A percentile compares a stretch with the other conserved stretches of the same genome.
Evolutionary conservation across 2,113 vertebrate genomes (phyloP).

Genomic region (Acinonyx jubatus): DNA sequence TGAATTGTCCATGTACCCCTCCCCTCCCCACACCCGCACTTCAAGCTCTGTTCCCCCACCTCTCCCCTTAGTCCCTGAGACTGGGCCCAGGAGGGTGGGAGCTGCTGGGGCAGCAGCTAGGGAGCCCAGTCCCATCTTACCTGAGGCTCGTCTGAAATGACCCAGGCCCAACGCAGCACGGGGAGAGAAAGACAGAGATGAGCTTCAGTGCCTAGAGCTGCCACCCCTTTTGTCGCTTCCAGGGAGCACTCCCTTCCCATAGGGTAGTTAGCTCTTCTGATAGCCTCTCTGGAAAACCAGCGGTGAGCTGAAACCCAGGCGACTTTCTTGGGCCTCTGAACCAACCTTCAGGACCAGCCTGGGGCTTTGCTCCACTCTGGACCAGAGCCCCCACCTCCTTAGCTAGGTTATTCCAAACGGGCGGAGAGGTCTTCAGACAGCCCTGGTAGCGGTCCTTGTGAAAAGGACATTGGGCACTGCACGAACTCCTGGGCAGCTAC

Average conservation of each 20-base stretch:
- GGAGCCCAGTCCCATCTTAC: conserved; percentile 78
- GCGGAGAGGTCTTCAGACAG: background rate
- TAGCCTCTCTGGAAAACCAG: background rate
- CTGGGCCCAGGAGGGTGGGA: background rate
- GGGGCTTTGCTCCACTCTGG: background rate
- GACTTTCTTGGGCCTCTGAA: background rate
- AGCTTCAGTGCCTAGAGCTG: conserved; percentile 65
- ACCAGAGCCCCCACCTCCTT: background rate
- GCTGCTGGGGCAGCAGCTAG: background rate
- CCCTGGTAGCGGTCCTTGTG: too few relatives aligned
- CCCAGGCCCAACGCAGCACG: conserved; percentile 81
- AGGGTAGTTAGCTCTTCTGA: background rate
- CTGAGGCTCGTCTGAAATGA: conserved; percentile 87
- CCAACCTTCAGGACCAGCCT: background rate
- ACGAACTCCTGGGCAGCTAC: background rate
- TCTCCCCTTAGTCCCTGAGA: background rate
- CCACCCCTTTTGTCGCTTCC: background rate
- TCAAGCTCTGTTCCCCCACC: background rate
- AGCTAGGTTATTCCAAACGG: background rate
- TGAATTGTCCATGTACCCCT: background rate
- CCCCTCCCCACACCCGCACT: background rate
- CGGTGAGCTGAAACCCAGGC: background rate
- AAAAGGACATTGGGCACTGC: background rate
- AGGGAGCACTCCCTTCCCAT: background rate
- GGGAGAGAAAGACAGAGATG: conserved; percentile 82